Conservation (phyloP, 2,888 invertebrate species). For the Eupeodes latifasciatus region DNA sequence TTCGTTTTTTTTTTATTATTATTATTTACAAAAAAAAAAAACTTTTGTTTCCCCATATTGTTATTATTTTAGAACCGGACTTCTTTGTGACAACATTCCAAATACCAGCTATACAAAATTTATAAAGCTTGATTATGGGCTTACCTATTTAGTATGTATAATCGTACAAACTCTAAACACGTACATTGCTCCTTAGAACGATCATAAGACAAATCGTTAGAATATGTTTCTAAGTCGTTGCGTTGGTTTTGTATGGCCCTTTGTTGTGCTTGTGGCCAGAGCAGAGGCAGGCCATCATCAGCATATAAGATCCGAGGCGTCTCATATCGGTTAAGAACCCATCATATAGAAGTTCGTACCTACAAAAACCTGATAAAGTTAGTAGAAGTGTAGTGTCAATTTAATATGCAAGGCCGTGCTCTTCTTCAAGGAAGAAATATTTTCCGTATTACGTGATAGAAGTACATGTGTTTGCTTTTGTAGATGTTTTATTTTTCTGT, state of each 20-base stretch:
- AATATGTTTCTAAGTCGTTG: slow-evolving; percentile 46
- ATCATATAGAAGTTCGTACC: slow-evolving; percentile 31
- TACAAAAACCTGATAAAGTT: slow-evolving; percentile 33
- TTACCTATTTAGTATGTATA: slow-evolving; percentile 66
- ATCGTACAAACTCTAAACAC: slow-evolving; percentile 48
- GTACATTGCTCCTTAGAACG: slow-evolving; percentile 73
- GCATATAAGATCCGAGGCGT: slow-evolving; percentile 72
- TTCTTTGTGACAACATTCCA: slow-evolving; percentile 43
- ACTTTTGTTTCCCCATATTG: slow-evolving; percentile 28
- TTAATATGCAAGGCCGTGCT: slow-evolving; percentile 69
- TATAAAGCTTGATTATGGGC: slow-evolving; percentile 47
- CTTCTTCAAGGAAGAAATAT: slow-evolving; percentile 67
- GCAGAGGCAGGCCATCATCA: not conserved
- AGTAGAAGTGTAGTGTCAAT: slow-evolving; percentile 44
- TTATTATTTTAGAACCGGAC: slow-evolving; percentile 39
- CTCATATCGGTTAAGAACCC: slow-evolving; percentile 59
- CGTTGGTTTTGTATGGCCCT: slow-evolving; percentile 44
- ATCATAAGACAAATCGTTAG: slow-evolving; percentile 69
- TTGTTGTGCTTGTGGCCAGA: slow-evolving; percentile 38
- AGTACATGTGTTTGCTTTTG: slow-evolving; percentile 46
- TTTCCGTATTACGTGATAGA: slow-evolving; percentile 74
- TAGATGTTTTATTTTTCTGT: not conserved
- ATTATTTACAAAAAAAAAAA: not conserved
- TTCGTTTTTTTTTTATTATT: too few relatives aligned
- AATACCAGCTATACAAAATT: slow-evolving; percentile 38